Percentiles rank a stretch among this genome's conserved stretches.
These are phyloP conservation scores for Poecilus cupreus DNA, from an alignment of 2,888 invertebrate species.

Conservation along the genomic window DNA sequence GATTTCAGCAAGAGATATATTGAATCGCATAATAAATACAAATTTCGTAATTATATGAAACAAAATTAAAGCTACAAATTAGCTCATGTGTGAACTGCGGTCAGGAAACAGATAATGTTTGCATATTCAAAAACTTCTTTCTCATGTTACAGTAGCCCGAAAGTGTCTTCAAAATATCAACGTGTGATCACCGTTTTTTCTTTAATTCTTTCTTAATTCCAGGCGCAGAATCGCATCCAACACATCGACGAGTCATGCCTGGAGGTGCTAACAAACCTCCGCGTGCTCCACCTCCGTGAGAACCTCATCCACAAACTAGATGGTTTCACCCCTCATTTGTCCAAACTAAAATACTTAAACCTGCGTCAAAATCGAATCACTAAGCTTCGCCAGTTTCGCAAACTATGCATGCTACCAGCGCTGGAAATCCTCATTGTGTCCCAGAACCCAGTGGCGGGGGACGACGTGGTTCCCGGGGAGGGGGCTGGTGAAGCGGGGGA, in stretches of 20 bases:
- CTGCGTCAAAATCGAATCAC: constrained; percentile 75
- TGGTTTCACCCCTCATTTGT: constrained; percentile 73
- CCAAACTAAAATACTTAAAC: constrained; percentile 76
- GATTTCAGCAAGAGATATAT: too few species aligned
- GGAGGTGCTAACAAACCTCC: constrained; percentile 77
- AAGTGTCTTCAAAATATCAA: too few species aligned
- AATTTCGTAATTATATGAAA: too few species aligned
- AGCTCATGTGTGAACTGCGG: too few species aligned
- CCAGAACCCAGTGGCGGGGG: constrained; percentile 74
- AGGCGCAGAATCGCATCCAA: constrained; percentile 82
- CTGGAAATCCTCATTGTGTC: constrained; percentile 75
- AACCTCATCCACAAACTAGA: constrained; percentile 78
- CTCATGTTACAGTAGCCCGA: too few species aligned
- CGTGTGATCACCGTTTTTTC: too few species aligned
- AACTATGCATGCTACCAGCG: constrained; percentile 73
- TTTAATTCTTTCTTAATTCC: too few species aligned
- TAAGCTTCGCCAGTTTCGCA: constrained; percentile 75
- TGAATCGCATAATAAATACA: too few species aligned
- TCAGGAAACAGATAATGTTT: too few species aligned
- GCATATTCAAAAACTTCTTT: too few species aligned
- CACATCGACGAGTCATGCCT: constrained; percentile 79
- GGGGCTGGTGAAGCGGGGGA: constrained; percentile 62
- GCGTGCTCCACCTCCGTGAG: constrained; percentile 82
- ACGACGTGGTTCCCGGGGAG: constrained; percentile 58
- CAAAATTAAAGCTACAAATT: too few species aligned